phyloP scores from a whole-genome alignment of 2,797 vertebrate species.

The Pangasius mekongensis region DNA sequence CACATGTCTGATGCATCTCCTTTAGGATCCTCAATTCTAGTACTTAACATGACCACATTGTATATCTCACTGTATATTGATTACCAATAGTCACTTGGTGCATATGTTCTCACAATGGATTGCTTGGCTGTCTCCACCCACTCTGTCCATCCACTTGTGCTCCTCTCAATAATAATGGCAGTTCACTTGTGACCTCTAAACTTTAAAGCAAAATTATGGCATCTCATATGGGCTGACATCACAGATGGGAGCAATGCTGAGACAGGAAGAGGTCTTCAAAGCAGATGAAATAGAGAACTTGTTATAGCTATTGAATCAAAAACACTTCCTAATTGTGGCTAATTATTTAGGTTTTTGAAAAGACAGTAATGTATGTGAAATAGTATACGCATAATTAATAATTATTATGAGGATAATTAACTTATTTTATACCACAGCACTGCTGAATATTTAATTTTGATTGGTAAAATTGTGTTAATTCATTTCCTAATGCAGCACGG shows the following conservation, averaged over 20 bases:
- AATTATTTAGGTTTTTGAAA: too few species aligned
- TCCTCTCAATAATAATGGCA: not conserved
- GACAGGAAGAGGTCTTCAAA: not conserved
- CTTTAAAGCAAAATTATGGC: not conserved
- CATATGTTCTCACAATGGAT: not conserved
- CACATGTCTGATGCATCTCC: not conserved
- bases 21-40: not conserved
- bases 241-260: not conserved
- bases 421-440: not conserved
- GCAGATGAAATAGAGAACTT: not conserved
- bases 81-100: not conserved
- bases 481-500: not conserved
- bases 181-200: not conserved
- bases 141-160: not conserved
- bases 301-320: not conserved
- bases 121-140: not conserved
- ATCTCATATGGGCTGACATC: not conserved
- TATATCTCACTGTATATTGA: slow-evolving; percentile 10
- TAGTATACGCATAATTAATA: not conserved
- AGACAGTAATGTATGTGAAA: not conserved
- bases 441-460: not conserved
- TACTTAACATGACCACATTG: not conserved
- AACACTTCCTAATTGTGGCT: too few species aligned
- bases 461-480: not conserved
- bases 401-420: too few species aligned